These are phyloP conservation scores for Epinephelus cyanopodus DNA, from an alignment of 2,113 vertebrate species.

Conservation along the genomic window DNA sequence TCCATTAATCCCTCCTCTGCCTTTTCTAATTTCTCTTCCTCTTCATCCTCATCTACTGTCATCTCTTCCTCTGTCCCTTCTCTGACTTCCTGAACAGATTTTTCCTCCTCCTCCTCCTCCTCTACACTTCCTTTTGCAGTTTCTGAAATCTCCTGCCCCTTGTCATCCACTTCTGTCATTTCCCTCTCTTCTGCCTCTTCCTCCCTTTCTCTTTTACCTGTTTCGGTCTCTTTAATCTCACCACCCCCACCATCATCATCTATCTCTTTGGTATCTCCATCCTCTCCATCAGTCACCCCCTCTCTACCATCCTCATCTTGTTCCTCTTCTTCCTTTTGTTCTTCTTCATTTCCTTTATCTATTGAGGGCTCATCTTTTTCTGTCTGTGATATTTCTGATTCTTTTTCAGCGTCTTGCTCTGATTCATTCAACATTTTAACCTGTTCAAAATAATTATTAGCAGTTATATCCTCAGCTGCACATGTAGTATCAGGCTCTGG, in stretches of 20 bases:
- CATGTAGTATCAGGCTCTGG: constrained; percentile 8
- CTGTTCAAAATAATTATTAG: background rate
- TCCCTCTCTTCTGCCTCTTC: background rate
- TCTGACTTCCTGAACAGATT: constrained; percentile 26
- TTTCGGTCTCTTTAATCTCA: background rate
- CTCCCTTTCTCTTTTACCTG: background rate
- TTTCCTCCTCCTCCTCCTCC: background rate
- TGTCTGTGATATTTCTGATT: constrained; percentile 14
- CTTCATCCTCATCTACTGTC: constrained; percentile 31
- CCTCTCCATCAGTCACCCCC: constrained; percentile 1
- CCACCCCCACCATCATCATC: background rate
- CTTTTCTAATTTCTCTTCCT: constrained; percentile 17
- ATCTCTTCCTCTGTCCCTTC: constrained; percentile 15
- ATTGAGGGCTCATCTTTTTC: constrained; percentile 19
- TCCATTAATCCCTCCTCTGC: constrained; percentile 20
- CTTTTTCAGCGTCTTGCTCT: constrained; percentile 28
- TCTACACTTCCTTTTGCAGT: constrained; percentile 8
- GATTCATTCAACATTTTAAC: background rate
- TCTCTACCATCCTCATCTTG: background rate
- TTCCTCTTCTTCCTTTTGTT: background rate
- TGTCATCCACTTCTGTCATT: background rate
- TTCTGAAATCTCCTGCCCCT: background rate
- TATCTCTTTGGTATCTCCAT: constrained; percentile 17
- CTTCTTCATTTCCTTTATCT: constrained; percentile 13
- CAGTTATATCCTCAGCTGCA: constrained; percentile 1